Evolutionary conservation across 1,140 invertebrate genomes (phyloP).

Genomic region (Bombus picipes): DNA sequence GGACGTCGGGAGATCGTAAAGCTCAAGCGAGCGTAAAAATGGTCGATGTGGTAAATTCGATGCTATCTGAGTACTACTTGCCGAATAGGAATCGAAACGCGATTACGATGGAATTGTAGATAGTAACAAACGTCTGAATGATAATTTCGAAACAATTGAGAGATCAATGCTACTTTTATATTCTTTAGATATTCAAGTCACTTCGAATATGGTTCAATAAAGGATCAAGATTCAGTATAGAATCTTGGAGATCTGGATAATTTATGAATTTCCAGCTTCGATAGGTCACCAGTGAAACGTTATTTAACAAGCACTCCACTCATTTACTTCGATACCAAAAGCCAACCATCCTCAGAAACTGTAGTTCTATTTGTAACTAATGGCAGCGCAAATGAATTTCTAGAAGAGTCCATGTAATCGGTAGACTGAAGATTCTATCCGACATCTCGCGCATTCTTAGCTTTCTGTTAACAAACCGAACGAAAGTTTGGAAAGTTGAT

Average conservation of each 20-base stretch:
- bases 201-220: background rate
- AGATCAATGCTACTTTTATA: too few relatives aligned
- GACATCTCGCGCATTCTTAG: background rate
- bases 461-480: constrained; percentile 4
- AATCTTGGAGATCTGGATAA: background rate
- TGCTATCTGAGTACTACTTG: background rate
- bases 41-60: background rate
- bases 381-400: background rate
- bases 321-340: background rate
- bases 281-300: background rate
- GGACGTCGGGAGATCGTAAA: constrained; percentile 29
- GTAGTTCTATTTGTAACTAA: constrained; percentile 28
- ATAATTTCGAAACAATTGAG: background rate
- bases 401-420: constrained; percentile 42
- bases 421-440: background rate
- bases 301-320: background rate
- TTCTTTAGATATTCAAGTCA: too few relatives aligned
- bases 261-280: background rate
- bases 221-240: background rate
- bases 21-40: constrained; percentile 49
- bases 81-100: constrained; percentile 33
- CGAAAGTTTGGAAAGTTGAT: background rate
- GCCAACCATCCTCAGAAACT: background rate
- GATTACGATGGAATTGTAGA: constrained; percentile 39
- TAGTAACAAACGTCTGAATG: background rate